phyloP scores from a whole-genome alignment of 2,113 vertebrate species.

The Petaurus breviceps region DNA sequence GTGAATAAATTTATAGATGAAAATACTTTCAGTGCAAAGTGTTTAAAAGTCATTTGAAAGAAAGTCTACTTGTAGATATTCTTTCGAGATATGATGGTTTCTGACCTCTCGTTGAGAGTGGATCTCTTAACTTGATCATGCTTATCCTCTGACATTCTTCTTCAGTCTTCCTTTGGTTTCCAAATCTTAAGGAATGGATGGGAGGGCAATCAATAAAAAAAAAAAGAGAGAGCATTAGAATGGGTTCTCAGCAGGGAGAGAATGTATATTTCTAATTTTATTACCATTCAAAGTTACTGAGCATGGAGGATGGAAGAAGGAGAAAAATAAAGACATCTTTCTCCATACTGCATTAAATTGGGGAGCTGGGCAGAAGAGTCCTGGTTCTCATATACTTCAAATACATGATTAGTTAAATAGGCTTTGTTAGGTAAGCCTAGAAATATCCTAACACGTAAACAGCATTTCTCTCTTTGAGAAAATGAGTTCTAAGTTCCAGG shows the following conservation, averaged over 20 bases:
- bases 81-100: neutral
- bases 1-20: neutral
- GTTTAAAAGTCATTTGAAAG: neutral
- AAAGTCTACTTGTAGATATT: neutral
- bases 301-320: neutral
- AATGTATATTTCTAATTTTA: neutral
- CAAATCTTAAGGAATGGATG: neutral
- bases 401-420: neutral
- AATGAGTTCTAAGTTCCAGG: neutral
- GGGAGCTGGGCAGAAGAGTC: neutral
- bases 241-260: neutral
- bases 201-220: neutral
- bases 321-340: neutral
- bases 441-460: neutral
- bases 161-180: neutral
- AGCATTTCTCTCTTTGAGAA: neutral
- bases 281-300: neutral
- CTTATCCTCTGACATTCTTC: neutral
- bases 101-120: neutral
- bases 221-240: neutral
- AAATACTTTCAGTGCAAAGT: neutral
- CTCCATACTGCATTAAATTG: neutral
- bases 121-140: neutral
- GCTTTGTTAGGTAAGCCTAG: neutral
- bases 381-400: neutral